Conservation (phyloP, 2,113 vertebrate genomes). For the Sapayoa aenigma region DNA sequence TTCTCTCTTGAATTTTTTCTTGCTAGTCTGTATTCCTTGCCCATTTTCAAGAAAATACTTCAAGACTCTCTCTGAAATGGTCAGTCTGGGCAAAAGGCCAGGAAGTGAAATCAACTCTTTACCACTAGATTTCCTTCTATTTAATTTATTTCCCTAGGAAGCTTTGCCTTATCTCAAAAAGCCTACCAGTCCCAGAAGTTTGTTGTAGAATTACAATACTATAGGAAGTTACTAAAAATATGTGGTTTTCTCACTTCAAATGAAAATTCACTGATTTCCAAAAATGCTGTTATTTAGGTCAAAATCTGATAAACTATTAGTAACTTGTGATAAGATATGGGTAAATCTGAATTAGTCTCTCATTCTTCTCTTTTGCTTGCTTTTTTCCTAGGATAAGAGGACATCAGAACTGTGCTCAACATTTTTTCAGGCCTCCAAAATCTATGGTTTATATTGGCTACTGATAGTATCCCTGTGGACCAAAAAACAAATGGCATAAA, state of each 20-base stretch:
- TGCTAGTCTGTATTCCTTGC: neutral
- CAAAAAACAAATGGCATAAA: neutral
- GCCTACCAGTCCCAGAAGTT: neutral
- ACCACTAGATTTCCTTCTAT: slow-evolving; percentile 56
- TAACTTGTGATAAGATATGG: neutral
- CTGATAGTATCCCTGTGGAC: neutral
- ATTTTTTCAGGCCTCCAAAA: neutral
- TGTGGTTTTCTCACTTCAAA: neutral
- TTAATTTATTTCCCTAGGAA: slow-evolving; percentile 62
- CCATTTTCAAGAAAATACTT: slow-evolving; percentile 19
- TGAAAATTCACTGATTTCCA: neutral
- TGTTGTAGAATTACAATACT: neutral
- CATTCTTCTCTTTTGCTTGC: neutral
- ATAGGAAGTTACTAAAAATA: neutral
- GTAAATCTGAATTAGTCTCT: neutral
- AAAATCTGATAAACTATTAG: neutral
- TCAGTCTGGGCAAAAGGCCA: slow-evolving; percentile 55
- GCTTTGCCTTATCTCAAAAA: slow-evolving; percentile 27
- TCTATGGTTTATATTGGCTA: neutral
- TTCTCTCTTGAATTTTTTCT: slow-evolving; percentile 43
- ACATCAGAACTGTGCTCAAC: neutral
- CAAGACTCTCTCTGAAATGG: neutral
- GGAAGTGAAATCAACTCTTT: slow-evolving; percentile 54
- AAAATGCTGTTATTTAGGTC: neutral
- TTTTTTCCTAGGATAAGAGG: neutral